Evolutionary conservation across 2,113 vertebrate genomes (phyloP).

Genomic region (Suricata suricatta): DNA sequence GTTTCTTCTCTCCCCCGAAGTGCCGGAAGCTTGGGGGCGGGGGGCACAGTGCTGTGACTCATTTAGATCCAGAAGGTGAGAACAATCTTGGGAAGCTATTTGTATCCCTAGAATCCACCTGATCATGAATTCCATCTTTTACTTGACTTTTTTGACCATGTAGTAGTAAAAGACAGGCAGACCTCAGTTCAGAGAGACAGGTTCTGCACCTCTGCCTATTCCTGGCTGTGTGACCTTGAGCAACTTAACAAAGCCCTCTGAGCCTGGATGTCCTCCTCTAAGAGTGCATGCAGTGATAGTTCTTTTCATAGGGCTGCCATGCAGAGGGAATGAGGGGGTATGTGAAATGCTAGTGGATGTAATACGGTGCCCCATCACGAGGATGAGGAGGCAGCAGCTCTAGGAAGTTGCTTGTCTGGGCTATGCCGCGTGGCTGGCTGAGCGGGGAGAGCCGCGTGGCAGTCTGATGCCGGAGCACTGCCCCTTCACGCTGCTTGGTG

Average conservation of each 20-base stretch:
- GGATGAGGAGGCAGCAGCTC: background rate
- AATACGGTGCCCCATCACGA: background rate
- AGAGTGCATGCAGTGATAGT: background rate
- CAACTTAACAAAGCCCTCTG: background rate
- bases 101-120: background rate
- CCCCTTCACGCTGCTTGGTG: accelerated
- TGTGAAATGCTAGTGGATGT: background rate
- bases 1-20: background rate
- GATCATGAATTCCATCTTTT: background rate
- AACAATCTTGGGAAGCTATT: background rate
- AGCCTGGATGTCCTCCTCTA: background rate
- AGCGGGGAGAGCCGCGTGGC: no score
- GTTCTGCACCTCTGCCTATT: background rate
- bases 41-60: background rate
- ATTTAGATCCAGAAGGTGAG: background rate
- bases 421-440: background rate
- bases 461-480: background rate
- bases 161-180: background rate
- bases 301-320: background rate
- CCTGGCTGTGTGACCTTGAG: background rate
- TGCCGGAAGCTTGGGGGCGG: background rate
- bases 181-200: background rate
- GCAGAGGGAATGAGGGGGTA: background rate
- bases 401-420: background rate
- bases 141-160: background rate